Evolutionary conservation across 1,140 invertebrate species (phyloP).

Genomic region (Ditylenchus dipsaci): DNA sequence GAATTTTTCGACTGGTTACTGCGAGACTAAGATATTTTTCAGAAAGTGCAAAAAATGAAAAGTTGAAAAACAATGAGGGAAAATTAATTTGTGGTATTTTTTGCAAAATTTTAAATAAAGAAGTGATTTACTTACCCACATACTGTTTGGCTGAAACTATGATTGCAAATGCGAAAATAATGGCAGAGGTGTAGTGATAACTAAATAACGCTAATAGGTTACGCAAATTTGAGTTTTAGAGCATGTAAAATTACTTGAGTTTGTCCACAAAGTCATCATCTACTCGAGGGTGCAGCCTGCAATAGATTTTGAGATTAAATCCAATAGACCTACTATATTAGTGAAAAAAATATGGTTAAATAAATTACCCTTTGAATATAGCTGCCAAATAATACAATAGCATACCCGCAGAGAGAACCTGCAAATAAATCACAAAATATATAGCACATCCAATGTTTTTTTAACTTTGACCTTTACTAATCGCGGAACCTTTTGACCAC

Average conservation of each 20-base stretch:
- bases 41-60: no score
- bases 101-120: no score
- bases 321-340: no score
- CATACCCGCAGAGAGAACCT: slow-evolving; percentile 56
- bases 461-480: no score
- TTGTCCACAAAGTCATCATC: slow-evolving; percentile 58
- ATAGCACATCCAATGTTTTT: background rate
- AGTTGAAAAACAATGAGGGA: no score
- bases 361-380: slow-evolving; percentile 29
- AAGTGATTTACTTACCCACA: slow-evolving; percentile 50
- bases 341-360: no score
- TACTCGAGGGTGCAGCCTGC: slow-evolving; percentile 56
- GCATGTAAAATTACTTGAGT: slow-evolving; percentile 43
- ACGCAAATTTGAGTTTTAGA: background rate
- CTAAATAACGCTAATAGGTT: background rate
- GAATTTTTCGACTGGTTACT: no score
- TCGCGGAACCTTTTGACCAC: no score
- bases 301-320: slow-evolving; percentile 33
- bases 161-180: slow-evolving; percentile 58
- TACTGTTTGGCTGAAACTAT: slow-evolving; percentile 58
- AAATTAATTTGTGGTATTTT: no score
- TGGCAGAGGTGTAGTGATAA: slow-evolving; percentile 56
- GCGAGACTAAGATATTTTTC: no score
- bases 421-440: slow-evolving; percentile 11
- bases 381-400: slow-evolving; percentile 57